phyloP scores from a whole-genome alignment of 2,888 invertebrate genomes.

The Drosophila leonis region DNA sequence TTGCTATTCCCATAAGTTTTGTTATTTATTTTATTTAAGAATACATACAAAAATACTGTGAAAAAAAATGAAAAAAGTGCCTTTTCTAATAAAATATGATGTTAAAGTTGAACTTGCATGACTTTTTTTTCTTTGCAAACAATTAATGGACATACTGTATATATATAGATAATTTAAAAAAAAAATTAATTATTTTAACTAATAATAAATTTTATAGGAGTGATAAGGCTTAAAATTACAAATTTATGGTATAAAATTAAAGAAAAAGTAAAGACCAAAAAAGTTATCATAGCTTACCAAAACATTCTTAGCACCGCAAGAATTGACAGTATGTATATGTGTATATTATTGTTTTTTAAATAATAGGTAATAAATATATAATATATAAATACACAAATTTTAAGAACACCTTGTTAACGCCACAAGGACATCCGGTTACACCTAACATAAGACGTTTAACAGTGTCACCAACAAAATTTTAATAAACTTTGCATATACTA shows the following conservation, averaged over 20 bases:
- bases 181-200: background rate
- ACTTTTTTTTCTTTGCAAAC: too few species aligned
- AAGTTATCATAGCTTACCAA: background rate
- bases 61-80: too few species aligned
- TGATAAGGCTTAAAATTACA: background rate
- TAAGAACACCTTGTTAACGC: too few species aligned
- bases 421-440: background rate
- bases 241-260: background rate
- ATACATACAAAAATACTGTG: too few species aligned
- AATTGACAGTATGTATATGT: background rate
- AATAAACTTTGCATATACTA: too few species aligned
- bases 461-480: background rate
- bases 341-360: constrained; percentile 2
- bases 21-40: too few species aligned
- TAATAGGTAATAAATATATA: background rate
- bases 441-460: background rate
- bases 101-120: too few species aligned
- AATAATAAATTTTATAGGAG: background rate
- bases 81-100: too few species aligned
- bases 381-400: too few species aligned
- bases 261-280: background rate
- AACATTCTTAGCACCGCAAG: background rate
- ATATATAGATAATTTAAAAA: too few species aligned
- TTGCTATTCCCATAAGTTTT: too few species aligned
- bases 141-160: too few species aligned